These are phyloP conservation scores for Meda fulgida DNA, from an alignment of 2,797 vertebrate species.

Conservation along the genomic window DNA sequence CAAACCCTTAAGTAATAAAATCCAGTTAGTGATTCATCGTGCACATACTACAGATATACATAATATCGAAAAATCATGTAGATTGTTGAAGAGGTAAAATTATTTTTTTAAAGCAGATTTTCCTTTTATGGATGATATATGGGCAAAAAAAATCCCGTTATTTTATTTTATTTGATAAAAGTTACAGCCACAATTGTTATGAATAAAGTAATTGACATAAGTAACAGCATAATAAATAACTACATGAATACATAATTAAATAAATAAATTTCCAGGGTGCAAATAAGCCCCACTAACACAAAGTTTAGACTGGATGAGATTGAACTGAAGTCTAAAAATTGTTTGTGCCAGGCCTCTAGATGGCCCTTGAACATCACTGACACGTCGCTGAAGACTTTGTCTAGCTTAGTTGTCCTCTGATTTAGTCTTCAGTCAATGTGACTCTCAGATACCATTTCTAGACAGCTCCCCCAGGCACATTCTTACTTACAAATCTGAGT, in stretches of 20 bases:
- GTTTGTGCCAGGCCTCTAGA: not conserved
- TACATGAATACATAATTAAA: not conserved
- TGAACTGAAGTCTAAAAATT: not conserved
- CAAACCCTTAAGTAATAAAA: not conserved
- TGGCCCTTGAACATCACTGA: not conserved
- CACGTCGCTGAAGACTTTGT: not conserved
- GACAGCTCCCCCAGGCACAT: not conserved
- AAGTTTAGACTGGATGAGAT: not conserved
- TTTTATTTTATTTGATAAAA: not conserved
- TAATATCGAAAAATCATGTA: not conserved
- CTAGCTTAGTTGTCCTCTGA: not conserved
- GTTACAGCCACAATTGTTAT: not conserved
- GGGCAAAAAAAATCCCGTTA: not conserved
- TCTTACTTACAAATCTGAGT: conserved; percentile 4
- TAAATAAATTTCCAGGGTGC: not conserved
- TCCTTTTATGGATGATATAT: not conserved
- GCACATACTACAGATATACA: not conserved
- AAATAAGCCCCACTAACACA: not conserved
- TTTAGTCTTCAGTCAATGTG: not conserved
- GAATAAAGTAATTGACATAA: not conserved
- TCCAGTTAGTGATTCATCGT: not conserved
- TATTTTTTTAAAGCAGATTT: not conserved
- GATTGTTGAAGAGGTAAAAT: not conserved
- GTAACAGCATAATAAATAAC: not conserved
- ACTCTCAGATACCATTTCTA: conserved; percentile 12